Evolutionary conservation across 2,113 vertebrate genomes (phyloP).

Genomic region (Syrrhaptes paradoxus): DNA sequence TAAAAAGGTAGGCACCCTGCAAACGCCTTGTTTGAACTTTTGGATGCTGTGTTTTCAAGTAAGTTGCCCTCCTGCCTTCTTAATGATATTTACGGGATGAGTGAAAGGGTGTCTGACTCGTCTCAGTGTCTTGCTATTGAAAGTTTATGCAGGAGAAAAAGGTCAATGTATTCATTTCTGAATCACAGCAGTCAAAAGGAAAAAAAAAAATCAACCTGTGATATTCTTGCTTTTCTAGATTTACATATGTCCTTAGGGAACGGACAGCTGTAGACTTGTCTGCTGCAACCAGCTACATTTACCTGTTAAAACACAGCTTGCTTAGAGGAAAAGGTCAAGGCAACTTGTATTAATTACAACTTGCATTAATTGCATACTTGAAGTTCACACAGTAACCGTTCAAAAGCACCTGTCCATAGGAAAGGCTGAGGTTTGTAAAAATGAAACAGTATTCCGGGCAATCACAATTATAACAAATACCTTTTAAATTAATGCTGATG

Average conservation of each 20-base stretch:
- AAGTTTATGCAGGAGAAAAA: slow-evolving; percentile 23
- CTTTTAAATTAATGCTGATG: neutral
- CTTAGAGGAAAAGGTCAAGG: slow-evolving; percentile 32
- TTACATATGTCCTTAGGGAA: slow-evolving; percentile 44
- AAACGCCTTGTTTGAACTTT: neutral
- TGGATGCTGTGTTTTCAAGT: neutral
- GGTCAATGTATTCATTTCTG: slow-evolving; percentile 41
- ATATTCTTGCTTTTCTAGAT: slow-evolving; percentile 17
- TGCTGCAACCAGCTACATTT: neutral
- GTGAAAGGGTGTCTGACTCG: neutral
- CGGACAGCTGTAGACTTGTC: neutral
- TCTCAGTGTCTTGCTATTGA: neutral
- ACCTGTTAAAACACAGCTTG: neutral
- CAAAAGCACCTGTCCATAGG: neutral
- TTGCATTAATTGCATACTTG: neutral
- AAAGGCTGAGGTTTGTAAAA: neutral
- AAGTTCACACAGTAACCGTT: neutral
- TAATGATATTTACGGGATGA: neutral
- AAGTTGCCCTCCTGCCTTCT: neutral
- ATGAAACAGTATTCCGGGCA: neutral
- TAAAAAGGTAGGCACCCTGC: neutral
- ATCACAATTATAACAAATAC: neutral
- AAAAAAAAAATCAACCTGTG: neutral
- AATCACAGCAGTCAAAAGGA: neutral
- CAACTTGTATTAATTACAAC: neutral